Conservation (phyloP, 1,140 invertebrate species). For the Tribolium castaneum region DNA sequence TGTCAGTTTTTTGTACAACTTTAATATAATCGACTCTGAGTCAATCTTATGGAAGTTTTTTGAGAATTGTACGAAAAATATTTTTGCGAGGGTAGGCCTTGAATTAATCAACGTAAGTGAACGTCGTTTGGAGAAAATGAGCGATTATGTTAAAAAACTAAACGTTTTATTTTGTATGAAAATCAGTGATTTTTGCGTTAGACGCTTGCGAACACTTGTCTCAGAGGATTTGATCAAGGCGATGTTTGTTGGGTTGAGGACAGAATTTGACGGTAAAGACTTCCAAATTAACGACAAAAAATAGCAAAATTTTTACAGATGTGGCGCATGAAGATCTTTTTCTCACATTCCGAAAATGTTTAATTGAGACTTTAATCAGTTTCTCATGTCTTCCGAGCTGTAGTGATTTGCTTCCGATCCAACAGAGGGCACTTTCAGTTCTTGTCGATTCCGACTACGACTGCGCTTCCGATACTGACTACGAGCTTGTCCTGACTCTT, state of each 20-base stretch:
- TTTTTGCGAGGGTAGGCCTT: background rate
- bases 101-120: background rate
- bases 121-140: background rate
- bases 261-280: background rate
- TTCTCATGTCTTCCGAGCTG: constrained; percentile 35
- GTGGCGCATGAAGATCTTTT: background rate
- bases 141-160: background rate
- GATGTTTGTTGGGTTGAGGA: constrained; percentile 39
- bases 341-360: constrained; percentile 1
- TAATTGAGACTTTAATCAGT: constrained; percentile 39
- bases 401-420: background rate
- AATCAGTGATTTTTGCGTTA: constrained; percentile 28
- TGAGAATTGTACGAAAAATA: background rate
- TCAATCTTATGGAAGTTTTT: background rate
- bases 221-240: constrained; percentile 43
- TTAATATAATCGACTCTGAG: background rate
- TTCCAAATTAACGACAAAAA: background rate
- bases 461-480: constrained; percentile 48
- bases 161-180: constrained; percentile 44
- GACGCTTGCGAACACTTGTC: constrained; percentile 44
- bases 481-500: constrained; percentile 49
- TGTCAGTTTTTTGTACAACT: background rate
- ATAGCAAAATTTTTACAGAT: constrained; percentile 5
- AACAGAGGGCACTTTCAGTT: constrained; percentile 47
- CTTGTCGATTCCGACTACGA: constrained; percentile 52